A percentile compares a stretch with the other conserved stretches of the same genome.
Conservation (phyloP, 2,797 vertebrate genomes). For the Parauchenoglanis ngamensis region DNA sequence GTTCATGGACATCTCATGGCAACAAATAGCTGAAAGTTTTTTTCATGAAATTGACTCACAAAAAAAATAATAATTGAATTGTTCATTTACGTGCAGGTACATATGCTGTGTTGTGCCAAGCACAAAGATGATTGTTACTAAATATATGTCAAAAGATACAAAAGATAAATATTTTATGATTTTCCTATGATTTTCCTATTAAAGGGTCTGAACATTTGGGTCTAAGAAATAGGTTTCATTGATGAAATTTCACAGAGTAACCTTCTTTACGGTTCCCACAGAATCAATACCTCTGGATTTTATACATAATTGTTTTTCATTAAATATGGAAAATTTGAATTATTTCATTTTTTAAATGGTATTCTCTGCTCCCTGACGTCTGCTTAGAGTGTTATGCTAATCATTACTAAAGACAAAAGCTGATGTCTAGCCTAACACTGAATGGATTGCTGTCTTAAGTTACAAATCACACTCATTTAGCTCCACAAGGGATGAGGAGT, state of each 20-base stretch:
- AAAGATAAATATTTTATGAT: neutral
- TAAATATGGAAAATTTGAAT: neutral
- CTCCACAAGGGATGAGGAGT: neutral
- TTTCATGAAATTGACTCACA: neutral
- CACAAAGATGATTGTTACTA: neutral
- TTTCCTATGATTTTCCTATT: neutral
- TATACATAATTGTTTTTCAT: neutral
- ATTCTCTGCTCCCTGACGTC: no score
- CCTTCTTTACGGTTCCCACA: neutral
- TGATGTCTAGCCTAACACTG: slow-evolving; percentile 2
- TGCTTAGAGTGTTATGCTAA: neutral
- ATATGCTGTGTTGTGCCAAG: neutral
- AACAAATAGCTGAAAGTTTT: slow-evolving; percentile 44
- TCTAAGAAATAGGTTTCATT: neutral
- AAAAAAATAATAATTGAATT: neutral
- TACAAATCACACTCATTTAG: slow-evolving; percentile 11
- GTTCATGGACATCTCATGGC: slow-evolving; percentile 42
- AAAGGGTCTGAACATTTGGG: neutral
- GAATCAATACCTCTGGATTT: neutral
- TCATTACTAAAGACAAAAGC: slow-evolving; percentile 21
- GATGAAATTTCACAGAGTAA: neutral
- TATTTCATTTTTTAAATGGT: neutral
- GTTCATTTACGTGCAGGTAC: neutral
- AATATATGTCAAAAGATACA: neutral
- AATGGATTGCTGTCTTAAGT: slow-evolving; percentile 14